phyloP scores from a whole-genome alignment of 2,797 vertebrate species.

The Orientallactaga sibirica region DNA sequence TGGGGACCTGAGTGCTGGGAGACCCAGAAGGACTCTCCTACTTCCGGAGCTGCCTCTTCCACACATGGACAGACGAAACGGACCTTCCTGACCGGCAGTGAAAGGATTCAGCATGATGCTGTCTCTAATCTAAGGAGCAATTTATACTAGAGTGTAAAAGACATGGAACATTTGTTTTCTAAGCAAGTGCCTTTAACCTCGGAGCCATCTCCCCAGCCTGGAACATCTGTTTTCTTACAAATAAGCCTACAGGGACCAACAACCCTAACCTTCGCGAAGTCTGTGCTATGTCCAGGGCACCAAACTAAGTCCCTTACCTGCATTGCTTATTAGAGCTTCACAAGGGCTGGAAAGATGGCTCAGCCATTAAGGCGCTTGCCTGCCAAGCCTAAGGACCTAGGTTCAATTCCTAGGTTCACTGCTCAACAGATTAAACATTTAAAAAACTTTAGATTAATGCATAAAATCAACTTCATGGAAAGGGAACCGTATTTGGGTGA shows the following conservation, averaged over 20 bases:
- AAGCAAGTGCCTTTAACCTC: too few relatives aligned
- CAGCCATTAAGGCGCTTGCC: too few relatives aligned
- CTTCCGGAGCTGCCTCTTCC: not conserved
- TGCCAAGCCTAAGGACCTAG: too few relatives aligned
- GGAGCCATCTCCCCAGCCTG: too few relatives aligned
- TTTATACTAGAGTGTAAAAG: not conserved
- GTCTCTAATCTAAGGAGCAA: not conserved
- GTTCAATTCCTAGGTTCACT: too few relatives aligned
- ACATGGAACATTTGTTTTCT: too few relatives aligned
- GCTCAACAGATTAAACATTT: too few relatives aligned
- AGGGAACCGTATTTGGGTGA: too few relatives aligned
- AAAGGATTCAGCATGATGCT: not conserved
- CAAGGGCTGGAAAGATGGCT: too few relatives aligned
- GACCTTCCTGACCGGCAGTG: not conserved
- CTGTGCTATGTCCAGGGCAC: not conserved
- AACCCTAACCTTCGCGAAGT: not conserved
- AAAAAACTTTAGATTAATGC: too few relatives aligned
- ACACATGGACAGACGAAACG: not conserved
- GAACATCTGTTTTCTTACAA: not conserved
- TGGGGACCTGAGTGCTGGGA: not conserved
- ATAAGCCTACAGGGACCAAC: not conserved
- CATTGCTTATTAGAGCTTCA: not conserved
- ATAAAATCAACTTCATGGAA: too few relatives aligned
- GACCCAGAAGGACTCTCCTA: not conserved
- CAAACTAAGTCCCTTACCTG: not conserved